phyloP scores from a whole-genome alignment of 1,140 invertebrate genomes.

The Zaprionus capensis region DNA sequence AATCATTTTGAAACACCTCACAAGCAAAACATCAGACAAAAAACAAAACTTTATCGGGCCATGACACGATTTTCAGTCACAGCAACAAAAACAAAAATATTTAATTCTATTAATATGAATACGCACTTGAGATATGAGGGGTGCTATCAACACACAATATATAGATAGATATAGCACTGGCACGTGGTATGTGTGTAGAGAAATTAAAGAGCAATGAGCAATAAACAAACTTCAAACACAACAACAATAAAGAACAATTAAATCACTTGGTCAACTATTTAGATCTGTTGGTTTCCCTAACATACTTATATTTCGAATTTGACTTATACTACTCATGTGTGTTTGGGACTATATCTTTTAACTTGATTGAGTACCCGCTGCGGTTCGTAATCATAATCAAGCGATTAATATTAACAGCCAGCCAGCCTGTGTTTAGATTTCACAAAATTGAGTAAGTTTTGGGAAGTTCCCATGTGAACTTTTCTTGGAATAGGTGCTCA shows the following conservation, averaged over 20 bases:
- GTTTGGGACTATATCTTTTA: neutral
- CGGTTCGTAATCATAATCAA: neutral
- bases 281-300: neutral
- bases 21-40: neutral
- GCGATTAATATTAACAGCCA: neutral
- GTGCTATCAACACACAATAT: constrained; percentile 22
- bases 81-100: constrained; percentile 22
- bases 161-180: neutral
- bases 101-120: constrained; percentile 40
- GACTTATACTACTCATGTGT: neutral
- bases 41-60: constrained; percentile 17
- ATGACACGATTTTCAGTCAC: constrained; percentile 20
- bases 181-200: neutral
- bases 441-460: neutral
- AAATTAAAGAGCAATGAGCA: neutral
- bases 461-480: neutral
- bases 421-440: neutral
- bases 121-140: constrained; percentile 37
- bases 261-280: neutral
- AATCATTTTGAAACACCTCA: constrained; percentile 11
- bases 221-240: neutral
- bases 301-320: neutral
- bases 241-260: neutral
- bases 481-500: neutral
- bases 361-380: neutral